These are phyloP conservation scores for Idaea biselata DNA, from an alignment of 2,888 invertebrate species.

Conservation along the genomic window DNA sequence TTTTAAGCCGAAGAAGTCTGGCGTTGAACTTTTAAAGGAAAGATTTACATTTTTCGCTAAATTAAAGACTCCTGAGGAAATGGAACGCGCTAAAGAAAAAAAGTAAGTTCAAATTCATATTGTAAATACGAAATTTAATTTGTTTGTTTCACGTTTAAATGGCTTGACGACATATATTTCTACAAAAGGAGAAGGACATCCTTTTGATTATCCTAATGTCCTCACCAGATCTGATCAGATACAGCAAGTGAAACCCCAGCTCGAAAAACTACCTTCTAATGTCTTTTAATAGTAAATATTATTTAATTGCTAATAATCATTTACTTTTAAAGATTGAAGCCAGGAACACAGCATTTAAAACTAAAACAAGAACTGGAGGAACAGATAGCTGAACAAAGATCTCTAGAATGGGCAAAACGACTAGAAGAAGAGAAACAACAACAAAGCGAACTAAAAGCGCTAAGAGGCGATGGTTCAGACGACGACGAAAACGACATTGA, in stretches of 20 bases:
- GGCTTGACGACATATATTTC: too few relatives aligned
- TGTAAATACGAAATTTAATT: slow-evolving; percentile 7
- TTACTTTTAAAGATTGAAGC: slow-evolving; percentile 70
- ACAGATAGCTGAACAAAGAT: slow-evolving; percentile 85
- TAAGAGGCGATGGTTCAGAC: slow-evolving; percentile 55
- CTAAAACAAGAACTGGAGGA: slow-evolving; percentile 86
- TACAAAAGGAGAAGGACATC: too few relatives aligned
- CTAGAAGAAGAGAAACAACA: slow-evolving; percentile 73
- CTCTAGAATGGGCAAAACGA: slow-evolving; percentile 85
- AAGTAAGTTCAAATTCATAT: slow-evolving; percentile 58
- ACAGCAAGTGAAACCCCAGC: too few relatives aligned
- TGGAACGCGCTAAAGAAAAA: slow-evolving; percentile 78
- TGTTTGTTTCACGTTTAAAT: too few relatives aligned
- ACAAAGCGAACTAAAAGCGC: slow-evolving; percentile 59
- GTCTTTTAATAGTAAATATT: too few relatives aligned
- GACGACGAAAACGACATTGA: slow-evolving; percentile 66
- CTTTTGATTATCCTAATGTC: slow-evolving; percentile 8
- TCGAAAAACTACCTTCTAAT: too few relatives aligned
- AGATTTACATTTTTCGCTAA: slow-evolving; percentile 85
- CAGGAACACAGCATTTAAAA: slow-evolving; percentile 86
- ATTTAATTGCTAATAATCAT: not conserved
- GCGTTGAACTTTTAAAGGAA: slow-evolving; percentile 85
- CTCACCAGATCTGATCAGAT: not conserved
- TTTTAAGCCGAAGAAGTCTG: slow-evolving; percentile 61
- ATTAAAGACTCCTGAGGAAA: slow-evolving; percentile 72